Base-by-base conservation (phyloP, 2,888 invertebrate genomes). In the Mesorhabditis spiculigera region DNA sequence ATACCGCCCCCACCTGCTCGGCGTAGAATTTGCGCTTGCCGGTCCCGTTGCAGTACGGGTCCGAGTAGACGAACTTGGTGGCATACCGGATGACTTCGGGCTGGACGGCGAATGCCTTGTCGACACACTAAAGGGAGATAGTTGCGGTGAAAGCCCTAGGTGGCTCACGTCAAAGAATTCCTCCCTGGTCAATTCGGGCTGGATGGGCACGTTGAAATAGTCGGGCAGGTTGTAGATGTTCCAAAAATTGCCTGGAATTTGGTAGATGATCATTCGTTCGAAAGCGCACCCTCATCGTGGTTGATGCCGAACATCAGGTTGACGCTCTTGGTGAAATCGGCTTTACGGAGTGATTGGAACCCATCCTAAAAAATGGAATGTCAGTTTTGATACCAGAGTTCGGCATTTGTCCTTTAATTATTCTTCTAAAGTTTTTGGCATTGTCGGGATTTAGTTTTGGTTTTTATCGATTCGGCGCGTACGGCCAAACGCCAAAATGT, bases 301-400 rank as follows among this genome's bases (percentile, higher is more conserved):
- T 95, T 95, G 87, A 93, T 93, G 73, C 96, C 96, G 80, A 95
- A 90, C 82, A 97, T 90, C 72, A 96, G 91, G 87, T 94, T 93
- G 75, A 92, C 92, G 83, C 93, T 92, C 85, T 92, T 91, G 81
- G 92, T 91, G 83, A 93, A 93, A 87, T 92, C 91, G 5, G 92
- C 93, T 80, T 93, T 92, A 76, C 84, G 73, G 16, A 86, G 73
- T 10, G 86, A 81, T 42, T 71, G 73, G 71, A 86, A 83, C 5
- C 82, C 86, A 68, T 86, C 86, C 42, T 78, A 73, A 63, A n/a
- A 50, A 50, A n/a, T 50, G 58, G n/a, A 13, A 13, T 28, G 28
- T 28, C 28, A n/a, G n/a, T 28, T 28, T 28, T 28, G 28, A 28
- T 1, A 28, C 28, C 28, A 28, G 28, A 28, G 3, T 28, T 28